Evolutionary conservation across 2,797 vertebrate genomes (phyloP).

Genomic region (Manis javanica): DNA sequence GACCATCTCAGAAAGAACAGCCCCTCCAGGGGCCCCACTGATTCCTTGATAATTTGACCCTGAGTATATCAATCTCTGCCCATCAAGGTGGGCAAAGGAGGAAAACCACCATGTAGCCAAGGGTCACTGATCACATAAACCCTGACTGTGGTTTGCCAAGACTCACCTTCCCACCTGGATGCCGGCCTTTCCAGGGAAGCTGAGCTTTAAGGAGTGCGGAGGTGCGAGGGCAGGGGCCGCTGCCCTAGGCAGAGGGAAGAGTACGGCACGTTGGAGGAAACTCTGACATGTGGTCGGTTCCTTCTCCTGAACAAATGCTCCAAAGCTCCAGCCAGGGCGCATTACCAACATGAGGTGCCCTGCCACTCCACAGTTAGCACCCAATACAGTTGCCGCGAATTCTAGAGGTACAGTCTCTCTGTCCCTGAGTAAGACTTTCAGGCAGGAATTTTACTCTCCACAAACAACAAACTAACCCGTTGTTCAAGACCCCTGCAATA

Average conservation of each 20-base stretch:
- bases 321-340: background rate
- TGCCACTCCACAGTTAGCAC: background rate
- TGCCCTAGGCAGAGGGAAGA: background rate
- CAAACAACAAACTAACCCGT: background rate
- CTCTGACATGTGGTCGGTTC: background rate
- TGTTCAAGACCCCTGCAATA: background rate
- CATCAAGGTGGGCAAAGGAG: background rate
- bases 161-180: fast-evolving
- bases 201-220: background rate
- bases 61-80: background rate
- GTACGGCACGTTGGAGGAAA: background rate
- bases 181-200: background rate
- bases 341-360: background rate
- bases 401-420: background rate
- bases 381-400: background rate
- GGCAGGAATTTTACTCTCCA: background rate
- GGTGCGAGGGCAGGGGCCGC: too few relatives aligned
- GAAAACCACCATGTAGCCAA: background rate
- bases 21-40: background rate
- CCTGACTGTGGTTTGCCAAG: background rate
- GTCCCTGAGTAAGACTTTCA: background rate
- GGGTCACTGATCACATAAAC: background rate
- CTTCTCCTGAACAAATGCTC: background rate
- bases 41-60: too few relatives aligned
- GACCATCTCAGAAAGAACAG: background rate